Conservation (phyloP, 2,888 invertebrate genomes). For the Epirrhoe tristata region DNA sequence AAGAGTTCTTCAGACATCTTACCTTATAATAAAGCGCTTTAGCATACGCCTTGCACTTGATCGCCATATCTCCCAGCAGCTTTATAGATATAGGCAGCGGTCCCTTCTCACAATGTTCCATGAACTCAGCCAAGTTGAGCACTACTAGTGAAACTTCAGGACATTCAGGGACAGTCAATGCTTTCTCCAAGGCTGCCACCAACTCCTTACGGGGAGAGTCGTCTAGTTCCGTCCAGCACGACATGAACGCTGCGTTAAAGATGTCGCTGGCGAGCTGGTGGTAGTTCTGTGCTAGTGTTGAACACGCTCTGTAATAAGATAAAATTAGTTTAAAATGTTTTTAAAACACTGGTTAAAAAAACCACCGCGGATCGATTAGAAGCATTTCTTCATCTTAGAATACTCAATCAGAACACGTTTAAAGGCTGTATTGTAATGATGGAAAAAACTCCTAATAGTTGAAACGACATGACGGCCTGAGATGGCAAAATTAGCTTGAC, state of each 20-base stretch:
- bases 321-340: not conserved
- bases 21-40: slow-evolving; percentile 87
- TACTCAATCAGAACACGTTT: too few species aligned
- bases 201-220: slow-evolving; percentile 93
- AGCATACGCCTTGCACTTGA: slow-evolving; percentile 94
- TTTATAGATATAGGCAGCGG: slow-evolving; percentile 95
- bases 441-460: too few species aligned
- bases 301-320: slow-evolving; percentile 89
- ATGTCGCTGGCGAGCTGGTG: slow-evolving; percentile 96
- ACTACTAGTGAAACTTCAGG: slow-evolving; percentile 98
- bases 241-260: slow-evolving; percentile 99
- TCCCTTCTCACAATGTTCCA: slow-evolving; percentile 99
- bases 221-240: slow-evolving; percentile 98
- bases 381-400: too few species aligned
- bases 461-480: too few species aligned
- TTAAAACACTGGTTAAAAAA: not conserved
- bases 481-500: too few species aligned
- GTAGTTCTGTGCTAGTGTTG: slow-evolving; percentile 95
- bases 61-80: slow-evolving; percentile 95
- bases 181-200: slow-evolving; percentile 93
- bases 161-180: slow-evolving; percentile 95
- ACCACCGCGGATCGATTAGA: too few species aligned
- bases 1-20: slow-evolving; percentile 25
- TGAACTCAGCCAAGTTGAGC: slow-evolving; percentile 98
- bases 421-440: too few species aligned